A percentile compares a stretch with the other conserved stretches of the same genome.
Evolutionary conservation across 2,888 invertebrate genomes (phyloP).

Genomic region (Margaritifera margaritifera): DNA sequence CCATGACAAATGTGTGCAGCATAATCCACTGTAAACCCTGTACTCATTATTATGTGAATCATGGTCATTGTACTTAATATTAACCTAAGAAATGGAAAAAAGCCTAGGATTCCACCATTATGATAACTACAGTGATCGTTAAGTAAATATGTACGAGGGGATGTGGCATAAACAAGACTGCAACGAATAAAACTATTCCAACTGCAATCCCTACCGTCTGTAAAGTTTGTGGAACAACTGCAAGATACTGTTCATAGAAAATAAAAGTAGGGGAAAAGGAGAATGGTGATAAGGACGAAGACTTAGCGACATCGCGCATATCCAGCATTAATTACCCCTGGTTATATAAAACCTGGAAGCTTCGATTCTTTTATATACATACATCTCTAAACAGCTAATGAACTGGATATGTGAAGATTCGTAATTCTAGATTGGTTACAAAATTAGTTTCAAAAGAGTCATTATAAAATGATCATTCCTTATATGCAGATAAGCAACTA

Average conservation of each 20-base stretch:
- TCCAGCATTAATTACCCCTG: slow-evolving; percentile 49
- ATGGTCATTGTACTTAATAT: slow-evolving; percentile 59
- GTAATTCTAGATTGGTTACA: slow-evolving; percentile 10
- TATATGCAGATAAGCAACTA: slow-evolving; percentile 24
- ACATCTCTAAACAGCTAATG: slow-evolving; percentile 28
- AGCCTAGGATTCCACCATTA: slow-evolving; percentile 59
- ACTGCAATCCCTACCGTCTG: slow-evolving; percentile 55
- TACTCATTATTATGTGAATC: slow-evolving; percentile 60
- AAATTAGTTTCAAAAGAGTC: slow-evolving; percentile 14
- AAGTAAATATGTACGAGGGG: slow-evolving; percentile 49
- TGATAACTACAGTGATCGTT: slow-evolving; percentile 50
- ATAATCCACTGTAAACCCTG: slow-evolving; percentile 62
- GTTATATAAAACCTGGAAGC: slow-evolving; percentile 91
- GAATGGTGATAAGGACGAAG: slow-evolving; percentile 35
- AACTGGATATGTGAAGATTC: slow-evolving; percentile 8
- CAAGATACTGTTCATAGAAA: slow-evolving; percentile 58
- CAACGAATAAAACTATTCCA: slow-evolving; percentile 52
- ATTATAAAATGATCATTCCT: slow-evolving; percentile 6
- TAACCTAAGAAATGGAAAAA: slow-evolving; percentile 52
- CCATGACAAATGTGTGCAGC: slow-evolving; percentile 54
- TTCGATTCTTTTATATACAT: slow-evolving; percentile 76
- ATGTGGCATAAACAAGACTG: slow-evolving; percentile 57
- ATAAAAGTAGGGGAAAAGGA: slow-evolving; percentile 50
- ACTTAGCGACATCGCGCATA: slow-evolving; percentile 40
- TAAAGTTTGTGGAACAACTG: slow-evolving; percentile 51